A percentile compares a stretch with the other conserved stretches of the same genome.
Evolutionary conservation across 2,113 vertebrate genomes (phyloP).

Genomic region (Epinephelus lanceolatus): DNA sequence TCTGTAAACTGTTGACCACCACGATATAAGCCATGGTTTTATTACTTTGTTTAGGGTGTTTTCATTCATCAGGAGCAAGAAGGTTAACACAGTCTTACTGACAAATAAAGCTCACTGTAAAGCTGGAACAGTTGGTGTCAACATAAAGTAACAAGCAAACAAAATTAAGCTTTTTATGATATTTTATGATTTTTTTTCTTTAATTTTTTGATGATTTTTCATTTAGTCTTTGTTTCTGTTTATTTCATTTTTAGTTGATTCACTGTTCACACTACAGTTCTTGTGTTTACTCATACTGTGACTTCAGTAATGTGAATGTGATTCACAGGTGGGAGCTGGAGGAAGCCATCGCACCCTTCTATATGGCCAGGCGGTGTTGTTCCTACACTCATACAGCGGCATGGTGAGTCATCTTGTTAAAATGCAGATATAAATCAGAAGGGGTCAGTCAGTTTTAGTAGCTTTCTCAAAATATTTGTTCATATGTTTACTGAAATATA

Average conservation of each 20-base stretch:
- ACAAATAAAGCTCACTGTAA: background rate
- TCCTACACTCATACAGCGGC: conserved; percentile 93
- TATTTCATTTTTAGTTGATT: background rate
- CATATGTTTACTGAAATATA: conserved; percentile 5
- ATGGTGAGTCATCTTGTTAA: conserved; percentile 86
- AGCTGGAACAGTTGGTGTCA: background rate
- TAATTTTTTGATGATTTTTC: background rate
- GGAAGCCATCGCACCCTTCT: conserved; percentile 92
- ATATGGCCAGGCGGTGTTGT: conserved; percentile 93
- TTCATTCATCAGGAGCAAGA: background rate
- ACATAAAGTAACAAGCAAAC: too few relatives aligned
- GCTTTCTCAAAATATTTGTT: background rate
- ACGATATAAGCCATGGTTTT: background rate
- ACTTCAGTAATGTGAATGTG: background rate
- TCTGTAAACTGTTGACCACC: background rate
- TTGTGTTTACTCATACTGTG: background rate
- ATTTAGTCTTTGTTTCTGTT: background rate
- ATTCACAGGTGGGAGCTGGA: conserved; percentile 86
- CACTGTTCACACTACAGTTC: background rate
- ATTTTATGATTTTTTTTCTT: background rate
- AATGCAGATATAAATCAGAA: background rate
- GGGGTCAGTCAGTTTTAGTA: background rate
- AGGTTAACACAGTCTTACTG: background rate
- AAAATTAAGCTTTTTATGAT: too few relatives aligned
- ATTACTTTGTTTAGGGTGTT: background rate